These are phyloP conservation scores for Rynchops niger DNA, from an alignment of 2,113 vertebrate species.

Conservation along the genomic window DNA sequence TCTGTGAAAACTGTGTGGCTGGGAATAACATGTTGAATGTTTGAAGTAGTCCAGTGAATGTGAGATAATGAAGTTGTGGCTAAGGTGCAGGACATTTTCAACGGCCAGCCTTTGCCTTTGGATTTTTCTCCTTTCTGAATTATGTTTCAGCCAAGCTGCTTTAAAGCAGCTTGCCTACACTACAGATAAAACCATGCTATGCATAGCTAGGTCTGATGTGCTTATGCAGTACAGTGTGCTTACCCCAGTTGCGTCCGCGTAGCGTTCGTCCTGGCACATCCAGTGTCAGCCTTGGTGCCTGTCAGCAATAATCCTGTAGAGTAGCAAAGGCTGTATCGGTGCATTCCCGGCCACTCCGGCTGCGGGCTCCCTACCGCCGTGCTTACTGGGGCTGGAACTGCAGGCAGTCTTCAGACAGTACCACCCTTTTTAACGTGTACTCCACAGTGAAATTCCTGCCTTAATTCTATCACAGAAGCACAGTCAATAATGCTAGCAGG, in stretches of 20 bases:
- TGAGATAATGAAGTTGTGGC: conserved; percentile 69
- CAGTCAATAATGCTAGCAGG: neutral
- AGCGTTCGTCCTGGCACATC: neutral
- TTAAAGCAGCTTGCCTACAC: neutral
- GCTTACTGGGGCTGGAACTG: neutral
- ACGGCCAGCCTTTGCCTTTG: neutral
- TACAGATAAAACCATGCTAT: conserved; percentile 4
- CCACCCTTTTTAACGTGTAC: too few relatives aligned
- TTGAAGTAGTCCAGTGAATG: conserved; percentile 49
- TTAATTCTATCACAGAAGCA: neutral
- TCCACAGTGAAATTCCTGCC: neutral
- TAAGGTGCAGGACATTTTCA: conserved; percentile 43
- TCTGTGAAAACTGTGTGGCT: conserved; percentile 58
- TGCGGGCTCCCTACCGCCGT: neutral
- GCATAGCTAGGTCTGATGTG: neutral
- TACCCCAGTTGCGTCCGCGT: neutral
- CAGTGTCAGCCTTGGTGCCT: neutral
- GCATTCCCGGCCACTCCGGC: neutral
- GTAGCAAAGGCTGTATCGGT: neutral
- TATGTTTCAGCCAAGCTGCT: conserved; percentile 3
- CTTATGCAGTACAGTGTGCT: neutral
- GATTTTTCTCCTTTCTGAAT: neutral
- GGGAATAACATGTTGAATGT: conserved; percentile 53
- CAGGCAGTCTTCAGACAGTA: neutral
- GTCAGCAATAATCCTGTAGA: neutral